Base-by-base conservation (phyloP, 2,113 vertebrate species). In the Strigops habroptila region DNA sequence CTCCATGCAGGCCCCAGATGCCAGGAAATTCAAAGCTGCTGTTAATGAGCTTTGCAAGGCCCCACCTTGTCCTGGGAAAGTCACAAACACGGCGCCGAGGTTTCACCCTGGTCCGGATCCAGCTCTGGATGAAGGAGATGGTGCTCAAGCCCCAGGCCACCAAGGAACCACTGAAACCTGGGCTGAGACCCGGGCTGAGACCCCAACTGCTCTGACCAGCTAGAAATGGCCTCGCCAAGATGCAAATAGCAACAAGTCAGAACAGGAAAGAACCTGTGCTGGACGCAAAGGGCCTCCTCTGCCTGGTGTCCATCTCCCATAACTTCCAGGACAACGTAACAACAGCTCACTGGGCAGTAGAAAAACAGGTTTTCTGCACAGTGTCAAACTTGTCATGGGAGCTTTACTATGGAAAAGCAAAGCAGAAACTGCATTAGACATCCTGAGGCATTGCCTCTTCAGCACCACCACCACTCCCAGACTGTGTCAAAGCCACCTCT, bases 21-120 rank as follows among this genome's bases (percentile, higher is more conserved):
- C 60, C 90, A 90, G 88, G 70, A 96, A 95, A 95, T 94, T 73
- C 92, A 95, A 92, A 93, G 81, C 93, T 93, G 87, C 94, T 93
- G 59, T 92, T 92, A 92, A 94, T 96, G 93, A 96, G 91, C 69
- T 93, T 65, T 69, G 64, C 1, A 1, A 92, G 59, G 92, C 85
- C 33, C 90, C 92, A 39, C 87, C 92, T 90, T 31, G 73, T 41
- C 82, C 44, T 68, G 93, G 91, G 94, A 96, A 93, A 95, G 93
- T 59, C 87, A 88, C 71, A 88, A 25, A 51, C 21, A 14, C 0
- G 0, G 46, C 24, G 1, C 86, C 49, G 0, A 0, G 80, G 79
- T 68, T 78, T 78, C 79, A 11, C 30, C 22, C 6, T 10, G 59
- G 48, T 3, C 57, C 39, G 49, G 59, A 63, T 24, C 57, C 69